Conservation (phyloP, 2,888 invertebrate species). For the Hydriomena furcata region DNA sequence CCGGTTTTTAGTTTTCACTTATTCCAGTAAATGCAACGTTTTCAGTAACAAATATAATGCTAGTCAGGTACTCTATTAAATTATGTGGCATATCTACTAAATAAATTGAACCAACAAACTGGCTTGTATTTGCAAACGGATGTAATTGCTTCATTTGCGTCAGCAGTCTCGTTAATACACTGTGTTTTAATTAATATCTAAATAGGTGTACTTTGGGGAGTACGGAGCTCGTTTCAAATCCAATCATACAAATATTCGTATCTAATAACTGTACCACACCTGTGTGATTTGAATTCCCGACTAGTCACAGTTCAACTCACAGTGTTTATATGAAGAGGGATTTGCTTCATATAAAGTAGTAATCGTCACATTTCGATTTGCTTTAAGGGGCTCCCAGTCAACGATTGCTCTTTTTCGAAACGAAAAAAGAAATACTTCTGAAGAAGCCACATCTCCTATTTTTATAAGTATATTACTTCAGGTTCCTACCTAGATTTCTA, state of each 20-base stretch:
- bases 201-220: slow-evolving; percentile 47
- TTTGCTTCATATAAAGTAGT: slow-evolving; percentile 27
- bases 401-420: no score
- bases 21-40: no score
- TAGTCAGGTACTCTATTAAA: slow-evolving; percentile 19
- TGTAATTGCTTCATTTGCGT: slow-evolving; percentile 56
- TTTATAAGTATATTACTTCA: no score
- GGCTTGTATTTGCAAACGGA: slow-evolving; percentile 48
- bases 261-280: slow-evolving; percentile 40
- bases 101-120: slow-evolving; percentile 45
- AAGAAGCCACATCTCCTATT: no score
- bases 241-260: slow-evolving; percentile 48
- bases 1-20: no score
- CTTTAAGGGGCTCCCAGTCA: no score
- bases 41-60: no score
- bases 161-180: slow-evolving; percentile 50
- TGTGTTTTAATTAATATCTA: slow-evolving; percentile 61
- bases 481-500: no score
- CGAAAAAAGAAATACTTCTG: no score
- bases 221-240: slow-evolving; percentile 48
- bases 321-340: slow-evolving; percentile 30
- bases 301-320: slow-evolving; percentile 25
- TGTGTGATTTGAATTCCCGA: slow-evolving; percentile 33
- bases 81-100: slow-evolving; percentile 31
- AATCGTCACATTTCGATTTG: slow-evolving; percentile 11